Conservation (phyloP, 30 jellyfish, hydroid and myxozoan species). For the Nemopilema nomurai region DNA sequence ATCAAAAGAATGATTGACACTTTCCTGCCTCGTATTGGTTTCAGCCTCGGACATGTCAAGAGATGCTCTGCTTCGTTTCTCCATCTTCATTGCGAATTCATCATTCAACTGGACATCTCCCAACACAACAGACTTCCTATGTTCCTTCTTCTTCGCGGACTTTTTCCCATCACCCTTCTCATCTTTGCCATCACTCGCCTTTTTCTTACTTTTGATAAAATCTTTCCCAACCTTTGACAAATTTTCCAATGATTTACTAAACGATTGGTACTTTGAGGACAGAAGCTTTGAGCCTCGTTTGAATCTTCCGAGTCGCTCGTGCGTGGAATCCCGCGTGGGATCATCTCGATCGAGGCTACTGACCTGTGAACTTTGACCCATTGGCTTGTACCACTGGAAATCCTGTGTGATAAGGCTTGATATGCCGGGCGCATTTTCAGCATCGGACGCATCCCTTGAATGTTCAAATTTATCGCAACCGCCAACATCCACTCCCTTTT, state of each 20-base stretch:
- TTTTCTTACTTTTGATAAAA: conserved; percentile 20
- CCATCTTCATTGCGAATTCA: conserved; percentile 67
- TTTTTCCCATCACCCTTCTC: conserved; percentile 8
- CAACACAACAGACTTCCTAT: conserved; percentile 24
- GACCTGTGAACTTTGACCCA: not conserved
- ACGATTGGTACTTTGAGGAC: conserved; percentile 48
- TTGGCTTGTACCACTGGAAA: conserved; percentile 53
- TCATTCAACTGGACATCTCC: conserved; percentile 60
- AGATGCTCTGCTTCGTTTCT: conserved; percentile 38
- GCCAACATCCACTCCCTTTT: conserved; percentile 46
- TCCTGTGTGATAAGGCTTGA: conserved; percentile 54
- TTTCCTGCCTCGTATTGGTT: not conserved
- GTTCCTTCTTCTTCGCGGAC: conserved; percentile 24
- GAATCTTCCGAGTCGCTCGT: conserved; percentile 54
- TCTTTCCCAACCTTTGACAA: conserved; percentile 56
- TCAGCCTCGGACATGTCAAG: conserved; percentile 19
- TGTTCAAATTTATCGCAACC: not conserved
- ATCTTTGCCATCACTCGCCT: conserved; percentile 13
- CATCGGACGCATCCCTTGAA: conserved; percentile 1
- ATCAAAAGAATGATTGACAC: too few species aligned
- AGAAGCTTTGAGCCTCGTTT: conserved; percentile 63
- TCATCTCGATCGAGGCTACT: conserved; percentile 25
- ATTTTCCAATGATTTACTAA: conserved; percentile 53
- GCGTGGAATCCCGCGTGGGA: conserved; percentile 41
- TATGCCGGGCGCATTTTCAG: not conserved